A percentile compares a stretch with the other conserved stretches of the same genome.
phyloP scores from a whole-genome alignment of 2,797 vertebrate species.

The Sebastes elongatus region DNA sequence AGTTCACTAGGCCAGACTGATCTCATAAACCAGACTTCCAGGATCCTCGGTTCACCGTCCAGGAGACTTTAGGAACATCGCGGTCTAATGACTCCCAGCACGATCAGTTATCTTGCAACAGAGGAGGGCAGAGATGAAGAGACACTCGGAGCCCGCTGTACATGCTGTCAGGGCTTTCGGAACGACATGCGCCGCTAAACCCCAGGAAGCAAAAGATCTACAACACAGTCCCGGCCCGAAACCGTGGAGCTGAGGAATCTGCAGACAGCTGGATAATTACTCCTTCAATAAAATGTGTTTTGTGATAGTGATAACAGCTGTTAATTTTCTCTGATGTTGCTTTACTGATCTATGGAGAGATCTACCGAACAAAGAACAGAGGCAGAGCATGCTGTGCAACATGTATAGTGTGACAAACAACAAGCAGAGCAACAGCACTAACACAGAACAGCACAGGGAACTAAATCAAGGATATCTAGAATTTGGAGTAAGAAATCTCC shows the following conservation, averaged over 20 bases:
- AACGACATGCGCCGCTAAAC: constrained; percentile 3
- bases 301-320: constrained; percentile 37
- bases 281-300: constrained; percentile 35
- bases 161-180: constrained; percentile 3
- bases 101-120: constrained; percentile 25
- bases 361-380: background rate
- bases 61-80: constrained; percentile 44
- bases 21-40: constrained; percentile 71
- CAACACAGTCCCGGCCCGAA: background rate
- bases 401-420: constrained; percentile 4
- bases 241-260: constrained; percentile 24
- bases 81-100: constrained; percentile 53
- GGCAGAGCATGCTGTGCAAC: background rate
- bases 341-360: constrained; percentile 1
- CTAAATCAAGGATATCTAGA: background rate
- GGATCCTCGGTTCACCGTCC: constrained; percentile 55
- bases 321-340: constrained; percentile 29
- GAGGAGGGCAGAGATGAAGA: constrained; percentile 18
- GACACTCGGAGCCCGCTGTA: background rate
- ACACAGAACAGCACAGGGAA: background rate
- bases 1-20: constrained; percentile 73
- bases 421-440: background rate
- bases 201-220: constrained; percentile 1
- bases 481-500: background rate
- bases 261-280: constrained; percentile 50